Evolutionary conservation across 2,113 vertebrate species (phyloP).

Genomic region (Odobenus rosmarus): DNA sequence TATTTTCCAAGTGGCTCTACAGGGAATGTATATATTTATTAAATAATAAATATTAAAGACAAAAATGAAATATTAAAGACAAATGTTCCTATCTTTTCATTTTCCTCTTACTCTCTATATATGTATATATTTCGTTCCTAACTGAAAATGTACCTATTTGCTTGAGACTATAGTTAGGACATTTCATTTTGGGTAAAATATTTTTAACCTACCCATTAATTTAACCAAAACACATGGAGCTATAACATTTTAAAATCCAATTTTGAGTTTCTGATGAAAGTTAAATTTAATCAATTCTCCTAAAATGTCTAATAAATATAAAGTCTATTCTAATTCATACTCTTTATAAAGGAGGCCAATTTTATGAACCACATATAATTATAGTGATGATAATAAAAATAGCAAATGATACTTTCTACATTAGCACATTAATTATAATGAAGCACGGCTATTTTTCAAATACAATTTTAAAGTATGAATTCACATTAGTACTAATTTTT

Average conservation of each 20-base stretch:
- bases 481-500: not conserved
- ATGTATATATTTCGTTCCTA: not conserved
- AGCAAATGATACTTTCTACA: not conserved
- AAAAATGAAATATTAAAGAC: not conserved
- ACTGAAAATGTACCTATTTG: not conserved
- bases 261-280: not conserved
- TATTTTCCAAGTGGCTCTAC: not conserved
- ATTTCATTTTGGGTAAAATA: not conserved
- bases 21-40: not conserved
- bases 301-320: not conserved
- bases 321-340: not conserved
- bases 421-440: not conserved
- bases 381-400: not conserved
- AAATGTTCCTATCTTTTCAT: not conserved
- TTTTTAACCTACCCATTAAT: not conserved
- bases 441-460: not conserved
- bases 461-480: not conserved
- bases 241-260: not conserved
- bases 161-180: not conserved
- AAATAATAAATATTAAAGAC: not conserved
- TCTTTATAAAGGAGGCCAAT: not conserved
- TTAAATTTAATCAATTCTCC: not conserved
- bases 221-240: not conserved
- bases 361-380: not conserved
- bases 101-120: not conserved